Evolutionary conservation across 2,888 invertebrate genomes (phyloP).

Genomic region (Halictus ligatus): DNA sequence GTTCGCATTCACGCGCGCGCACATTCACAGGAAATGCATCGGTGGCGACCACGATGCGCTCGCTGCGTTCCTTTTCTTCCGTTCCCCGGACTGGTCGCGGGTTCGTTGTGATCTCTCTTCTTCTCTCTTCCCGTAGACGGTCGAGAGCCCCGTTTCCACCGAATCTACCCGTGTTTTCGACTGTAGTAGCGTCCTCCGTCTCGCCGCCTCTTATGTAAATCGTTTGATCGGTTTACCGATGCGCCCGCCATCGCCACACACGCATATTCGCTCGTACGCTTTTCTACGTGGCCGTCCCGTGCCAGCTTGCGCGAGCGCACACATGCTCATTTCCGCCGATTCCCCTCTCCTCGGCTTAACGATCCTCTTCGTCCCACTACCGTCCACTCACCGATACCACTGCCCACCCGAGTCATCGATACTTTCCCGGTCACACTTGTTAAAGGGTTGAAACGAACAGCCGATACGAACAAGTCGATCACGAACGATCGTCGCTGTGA

Average conservation of each 20-base stretch:
- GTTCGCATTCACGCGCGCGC: background rate
- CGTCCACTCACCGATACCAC: slow-evolving; percentile 21
- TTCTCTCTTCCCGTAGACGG: background rate
- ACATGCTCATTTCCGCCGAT: slow-evolving; percentile 56
- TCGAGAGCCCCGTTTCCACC: slow-evolving; percentile 25
- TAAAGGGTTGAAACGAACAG: slow-evolving; percentile 45
- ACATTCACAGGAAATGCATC: slow-evolving; percentile 42
- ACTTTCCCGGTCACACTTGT: slow-evolving; percentile 31
- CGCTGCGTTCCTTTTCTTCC: slow-evolving; percentile 39
- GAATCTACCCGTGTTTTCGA: slow-evolving; percentile 38
- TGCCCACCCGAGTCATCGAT: slow-evolving; percentile 59
- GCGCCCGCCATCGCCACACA: slow-evolving; percentile 40
- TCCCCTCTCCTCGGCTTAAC: background rate
- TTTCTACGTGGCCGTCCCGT: background rate
- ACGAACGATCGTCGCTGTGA: too few relatives aligned
- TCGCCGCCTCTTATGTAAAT: slow-evolving; percentile 69
- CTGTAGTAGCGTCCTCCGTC: slow-evolving; percentile 19
- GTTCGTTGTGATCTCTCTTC: background rate
- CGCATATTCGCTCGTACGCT: slow-evolving; percentile 30
- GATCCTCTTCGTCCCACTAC: slow-evolving; percentile 9
- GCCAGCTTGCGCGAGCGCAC: slow-evolving; percentile 19
- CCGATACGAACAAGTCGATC: slow-evolving; percentile 50
- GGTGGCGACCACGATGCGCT: slow-evolving; percentile 42
- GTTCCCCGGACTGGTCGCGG: background rate
- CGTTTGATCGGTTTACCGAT: slow-evolving; percentile 72